Conservation (phyloP, 2,888 invertebrate genomes). For the Lasioglossum malachurum region DNA sequence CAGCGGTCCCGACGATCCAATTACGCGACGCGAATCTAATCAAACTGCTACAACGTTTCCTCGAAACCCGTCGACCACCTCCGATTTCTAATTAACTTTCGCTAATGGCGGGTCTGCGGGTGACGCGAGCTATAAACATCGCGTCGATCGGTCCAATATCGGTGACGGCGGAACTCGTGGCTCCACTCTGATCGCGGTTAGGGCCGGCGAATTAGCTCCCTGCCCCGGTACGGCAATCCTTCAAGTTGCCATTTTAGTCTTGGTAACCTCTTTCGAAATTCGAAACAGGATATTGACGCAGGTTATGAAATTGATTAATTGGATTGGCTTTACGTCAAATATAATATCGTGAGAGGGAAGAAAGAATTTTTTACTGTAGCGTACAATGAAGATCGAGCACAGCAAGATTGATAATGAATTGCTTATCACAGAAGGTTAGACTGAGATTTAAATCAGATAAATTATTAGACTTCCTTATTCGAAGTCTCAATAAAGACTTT, state of each 20-base stretch:
- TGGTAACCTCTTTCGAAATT: neutral
- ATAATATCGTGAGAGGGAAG: neutral
- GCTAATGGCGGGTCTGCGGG: neutral
- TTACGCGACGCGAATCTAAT: constrained; percentile 21
- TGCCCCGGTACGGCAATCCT: neutral
- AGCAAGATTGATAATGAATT: neutral
- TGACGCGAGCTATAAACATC: constrained; percentile 9
- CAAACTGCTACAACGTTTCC: constrained; percentile 14
- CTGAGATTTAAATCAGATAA: neutral
- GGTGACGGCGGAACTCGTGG: neutral
- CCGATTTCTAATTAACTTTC: constrained; percentile 19
- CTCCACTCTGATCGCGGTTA: neutral
- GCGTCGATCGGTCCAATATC: constrained; percentile 10
- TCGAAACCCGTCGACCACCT: neutral
- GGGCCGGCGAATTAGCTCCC: neutral
- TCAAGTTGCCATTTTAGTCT: neutral
- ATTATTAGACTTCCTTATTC: neutral
- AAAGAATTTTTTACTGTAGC: neutral
- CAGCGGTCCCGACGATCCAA: constrained; percentile 8
- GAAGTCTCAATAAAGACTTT: neutral
- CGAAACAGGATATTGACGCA: neutral
- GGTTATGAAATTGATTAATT: neutral
- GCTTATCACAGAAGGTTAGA: too few species aligned
- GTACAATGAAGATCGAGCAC: neutral
- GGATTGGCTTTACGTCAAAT: neutral